Conservation (phyloP, 2,888 invertebrate genomes). For the Eupithecia insigniata region DNA sequence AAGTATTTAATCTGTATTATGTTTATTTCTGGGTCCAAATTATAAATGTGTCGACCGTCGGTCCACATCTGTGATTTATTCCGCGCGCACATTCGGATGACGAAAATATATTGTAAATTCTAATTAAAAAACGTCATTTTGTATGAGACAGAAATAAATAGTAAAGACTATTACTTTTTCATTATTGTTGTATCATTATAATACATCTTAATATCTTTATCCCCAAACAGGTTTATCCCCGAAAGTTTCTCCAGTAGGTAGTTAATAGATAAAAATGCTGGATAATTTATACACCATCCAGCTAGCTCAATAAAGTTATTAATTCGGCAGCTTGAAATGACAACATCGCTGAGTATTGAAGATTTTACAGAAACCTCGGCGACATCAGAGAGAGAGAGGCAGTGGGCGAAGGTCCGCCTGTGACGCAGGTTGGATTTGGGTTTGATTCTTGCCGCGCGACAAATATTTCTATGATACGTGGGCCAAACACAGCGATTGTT, state of each 20-base stretch:
- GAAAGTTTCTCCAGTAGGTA: not conserved
- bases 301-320: no score
- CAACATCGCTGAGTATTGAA: not conserved
- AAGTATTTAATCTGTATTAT: conserved; percentile 59
- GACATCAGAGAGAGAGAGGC: not conserved
- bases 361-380: not conserved
- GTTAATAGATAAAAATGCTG: no score
- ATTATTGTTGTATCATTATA: conserved; percentile 72
- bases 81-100: conserved; percentile 55
- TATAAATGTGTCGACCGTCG: conserved; percentile 61
- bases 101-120: conserved; percentile 79
- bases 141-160: conserved; percentile 82
- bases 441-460: no score
- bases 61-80: conserved; percentile 64
- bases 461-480: no score
- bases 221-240: not conserved
- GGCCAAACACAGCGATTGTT: no score
- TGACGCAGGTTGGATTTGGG: no score
- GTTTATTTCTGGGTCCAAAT: conserved; percentile 78
- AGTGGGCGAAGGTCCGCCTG: not conserved
- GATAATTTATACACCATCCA: no score
- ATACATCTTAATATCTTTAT: conserved; percentile 32
- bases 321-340: no score
- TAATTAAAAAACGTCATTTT: conserved; percentile 71
- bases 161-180: conserved; percentile 77